Percentiles rank a stretch among this genome's conserved stretches.
These are phyloP conservation scores for Myathropa florea DNA, from an alignment of 2,888 invertebrate species.

Conservation along the genomic window DNA sequence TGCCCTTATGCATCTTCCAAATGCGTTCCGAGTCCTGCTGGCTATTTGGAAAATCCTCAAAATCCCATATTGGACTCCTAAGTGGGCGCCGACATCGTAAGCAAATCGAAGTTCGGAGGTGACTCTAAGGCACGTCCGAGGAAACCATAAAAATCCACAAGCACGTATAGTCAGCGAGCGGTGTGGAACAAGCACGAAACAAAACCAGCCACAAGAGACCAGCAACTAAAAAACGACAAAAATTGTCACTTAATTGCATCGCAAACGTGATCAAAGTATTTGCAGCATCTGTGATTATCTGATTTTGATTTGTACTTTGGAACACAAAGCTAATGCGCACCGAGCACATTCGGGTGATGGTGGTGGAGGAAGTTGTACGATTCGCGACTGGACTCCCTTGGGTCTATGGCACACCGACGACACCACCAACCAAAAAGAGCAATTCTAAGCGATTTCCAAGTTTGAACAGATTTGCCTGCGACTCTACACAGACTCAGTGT, in stretches of 20 bases:
- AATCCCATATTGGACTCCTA: slow-evolving; percentile 50
- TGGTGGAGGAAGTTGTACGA: slow-evolving; percentile 47
- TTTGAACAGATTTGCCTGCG: slow-evolving; percentile 57
- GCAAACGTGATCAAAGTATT: slow-evolving; percentile 79
- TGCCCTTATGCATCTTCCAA: slow-evolving; percentile 13
- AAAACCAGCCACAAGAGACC: slow-evolving; percentile 52
- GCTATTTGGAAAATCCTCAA: slow-evolving; percentile 42
- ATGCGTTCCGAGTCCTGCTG: background rate
- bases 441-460: slow-evolving; percentile 55
- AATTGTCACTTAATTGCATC: slow-evolving; percentile 80
- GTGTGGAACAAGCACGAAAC: slow-evolving; percentile 42
- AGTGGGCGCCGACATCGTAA: slow-evolving; percentile 54
- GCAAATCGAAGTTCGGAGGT: slow-evolving; percentile 38
- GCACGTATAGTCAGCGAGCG: slow-evolving; percentile 37
- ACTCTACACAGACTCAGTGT: slow-evolving; percentile 14
- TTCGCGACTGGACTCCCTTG: background rate
- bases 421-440: slow-evolving; percentile 39
- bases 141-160: slow-evolving; percentile 26
- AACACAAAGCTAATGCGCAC: slow-evolving; percentile 70
- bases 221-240: slow-evolving; percentile 71
- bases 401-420: slow-evolving; percentile 9
- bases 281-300: slow-evolving; percentile 73
- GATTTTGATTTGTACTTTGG: slow-evolving; percentile 72
- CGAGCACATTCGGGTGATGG: slow-evolving; percentile 4
- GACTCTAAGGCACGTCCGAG: background rate